Evolutionary conservation across 2,113 vertebrate genomes (phyloP).

Genomic region (Buteo buteo): DNA sequence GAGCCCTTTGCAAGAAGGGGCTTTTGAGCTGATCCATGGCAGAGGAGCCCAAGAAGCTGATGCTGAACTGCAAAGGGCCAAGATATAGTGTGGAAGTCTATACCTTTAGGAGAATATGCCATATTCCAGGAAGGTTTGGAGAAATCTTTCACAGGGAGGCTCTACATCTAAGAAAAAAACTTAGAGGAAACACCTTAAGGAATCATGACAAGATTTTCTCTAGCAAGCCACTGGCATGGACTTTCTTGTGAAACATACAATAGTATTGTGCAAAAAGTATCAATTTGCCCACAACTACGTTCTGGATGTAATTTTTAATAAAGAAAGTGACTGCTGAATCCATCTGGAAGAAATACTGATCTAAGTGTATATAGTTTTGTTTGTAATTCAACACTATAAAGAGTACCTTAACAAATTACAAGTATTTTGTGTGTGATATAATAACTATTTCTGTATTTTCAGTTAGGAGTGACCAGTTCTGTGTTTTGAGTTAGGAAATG

Average conservation of each 20-base stretch:
- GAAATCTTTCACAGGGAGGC: neutral
- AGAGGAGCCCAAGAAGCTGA: neutral
- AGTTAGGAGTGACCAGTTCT: neutral
- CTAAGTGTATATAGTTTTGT: neutral
- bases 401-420: neutral
- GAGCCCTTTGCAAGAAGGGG: neutral
- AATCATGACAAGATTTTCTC: neutral
- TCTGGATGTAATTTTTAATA: neutral
- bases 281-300: neutral
- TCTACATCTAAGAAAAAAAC: neutral
- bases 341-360: neutral
- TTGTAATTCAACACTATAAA: neutral
- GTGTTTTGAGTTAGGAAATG: slow-evolving; percentile 34
- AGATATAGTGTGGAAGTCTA: neutral
- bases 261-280: neutral
- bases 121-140: neutral
- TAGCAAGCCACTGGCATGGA: neutral
- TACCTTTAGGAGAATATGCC: neutral
- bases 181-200: neutral
- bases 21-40: neutral
- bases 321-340: neutral
- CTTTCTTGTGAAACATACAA: neutral
- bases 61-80: neutral
- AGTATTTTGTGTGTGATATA: neutral
- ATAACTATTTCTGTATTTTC: neutral